Evolutionary conservation across 1,140 invertebrate species (phyloP).

Genomic region (Daktulosphaira vitifoliae): DNA sequence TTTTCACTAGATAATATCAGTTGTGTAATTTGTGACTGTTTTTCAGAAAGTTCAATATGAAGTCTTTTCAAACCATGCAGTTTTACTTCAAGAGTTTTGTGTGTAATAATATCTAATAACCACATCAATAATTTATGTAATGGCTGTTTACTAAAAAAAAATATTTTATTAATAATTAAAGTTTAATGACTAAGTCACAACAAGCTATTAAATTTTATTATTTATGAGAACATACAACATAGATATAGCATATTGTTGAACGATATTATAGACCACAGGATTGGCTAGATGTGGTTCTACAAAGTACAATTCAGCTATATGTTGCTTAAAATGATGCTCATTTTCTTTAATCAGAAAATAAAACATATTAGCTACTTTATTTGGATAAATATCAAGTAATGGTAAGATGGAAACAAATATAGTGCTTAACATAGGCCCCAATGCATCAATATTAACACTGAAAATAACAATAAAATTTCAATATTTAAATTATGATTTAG

Average conservation of each 20-base stretch:
- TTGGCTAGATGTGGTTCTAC: slow-evolving; percentile 62
- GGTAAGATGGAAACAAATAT: slow-evolving; percentile 74
- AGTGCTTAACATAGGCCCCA: slow-evolving; percentile 70
- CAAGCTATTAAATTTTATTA: no score
- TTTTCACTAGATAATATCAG: slow-evolving; percentile 33
- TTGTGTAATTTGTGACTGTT: slow-evolving; percentile 42
- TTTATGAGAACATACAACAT: slow-evolving; percentile 21
- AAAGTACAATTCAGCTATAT: slow-evolving; percentile 77
- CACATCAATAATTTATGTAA: slow-evolving; percentile 45
- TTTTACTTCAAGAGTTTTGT: slow-evolving; percentile 67
- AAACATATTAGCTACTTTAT: slow-evolving; percentile 66
- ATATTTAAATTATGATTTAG: background rate
- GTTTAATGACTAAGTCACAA: no score
- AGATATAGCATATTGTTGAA: slow-evolving; percentile 47
- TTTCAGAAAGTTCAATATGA: slow-evolving; percentile 55
- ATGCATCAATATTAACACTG: slow-evolving; percentile 62
- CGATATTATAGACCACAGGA: slow-evolving; percentile 52
- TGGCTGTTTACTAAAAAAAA: slow-evolving; percentile 25
- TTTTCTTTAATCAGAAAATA: slow-evolving; percentile 70
- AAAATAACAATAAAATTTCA: slow-evolving; percentile 32
- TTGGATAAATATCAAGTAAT: slow-evolving; percentile 55
- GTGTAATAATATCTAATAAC: slow-evolving; percentile 62
- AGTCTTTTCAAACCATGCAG: slow-evolving; percentile 61
- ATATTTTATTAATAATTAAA: no score
- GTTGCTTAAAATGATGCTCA: slow-evolving; percentile 52